These are phyloP conservation scores for Sycophaga agraensis DNA, from an alignment of 1,140 invertebrate species.

Conservation along the genomic window DNA sequence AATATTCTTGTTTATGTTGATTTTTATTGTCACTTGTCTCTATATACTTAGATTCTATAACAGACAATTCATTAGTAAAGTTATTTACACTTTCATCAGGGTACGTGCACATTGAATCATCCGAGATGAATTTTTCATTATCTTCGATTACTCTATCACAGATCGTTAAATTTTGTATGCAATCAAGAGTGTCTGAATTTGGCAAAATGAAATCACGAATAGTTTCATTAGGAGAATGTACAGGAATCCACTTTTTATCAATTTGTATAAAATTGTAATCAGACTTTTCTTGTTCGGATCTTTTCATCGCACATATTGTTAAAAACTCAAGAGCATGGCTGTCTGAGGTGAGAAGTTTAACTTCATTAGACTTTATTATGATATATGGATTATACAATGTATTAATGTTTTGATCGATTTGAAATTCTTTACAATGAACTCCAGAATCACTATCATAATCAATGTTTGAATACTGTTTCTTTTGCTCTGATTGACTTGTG, in stretches of 20 bases:
- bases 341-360: slow-evolving; percentile 46
- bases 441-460: slow-evolving; percentile 18
- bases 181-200: slow-evolving; percentile 33
- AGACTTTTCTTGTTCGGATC: slow-evolving; percentile 34
- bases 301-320: slow-evolving; percentile 44
- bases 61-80: neutral
- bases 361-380: slow-evolving; percentile 24
- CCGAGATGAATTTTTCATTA: neutral
- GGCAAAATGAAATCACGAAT: slow-evolving; percentile 39
- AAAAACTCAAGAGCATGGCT: slow-evolving; percentile 47
- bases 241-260: slow-evolving; percentile 36
- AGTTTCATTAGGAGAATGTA: slow-evolving; percentile 17
- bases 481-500: neutral
- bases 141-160: neutral
- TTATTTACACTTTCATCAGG: neutral
- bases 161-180: slow-evolving; percentile 4
- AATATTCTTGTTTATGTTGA: neutral
- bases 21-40: neutral
- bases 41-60: neutral
- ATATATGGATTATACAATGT: neutral
- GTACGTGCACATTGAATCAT: neutral
- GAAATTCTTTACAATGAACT: slow-evolving; percentile 5
- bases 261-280: slow-evolving; percentile 15
- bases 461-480: neutral
- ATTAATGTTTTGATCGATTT: neutral